Conservation (phyloP, 2,797 vertebrate genomes). For the Crocidura indochinensis region DNA sequence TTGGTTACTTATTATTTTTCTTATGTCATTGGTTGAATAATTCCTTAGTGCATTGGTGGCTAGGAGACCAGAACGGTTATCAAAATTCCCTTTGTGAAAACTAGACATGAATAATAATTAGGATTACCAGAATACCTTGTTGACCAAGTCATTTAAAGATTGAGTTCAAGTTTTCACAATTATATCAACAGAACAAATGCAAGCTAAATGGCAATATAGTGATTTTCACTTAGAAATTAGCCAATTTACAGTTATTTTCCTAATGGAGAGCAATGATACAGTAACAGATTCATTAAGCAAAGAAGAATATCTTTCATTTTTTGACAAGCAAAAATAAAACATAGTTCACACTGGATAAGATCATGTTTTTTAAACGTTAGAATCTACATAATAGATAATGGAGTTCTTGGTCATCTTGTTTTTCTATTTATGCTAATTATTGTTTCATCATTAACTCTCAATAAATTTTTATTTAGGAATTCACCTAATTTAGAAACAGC, state of each 20-base stretch:
- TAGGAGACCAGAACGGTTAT: slow-evolving; percentile 32
- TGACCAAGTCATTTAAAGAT: slow-evolving; percentile 51
- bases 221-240: slow-evolving; percentile 53
- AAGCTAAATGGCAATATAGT: slow-evolving; percentile 51
- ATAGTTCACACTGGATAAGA: slow-evolving; percentile 75
- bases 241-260: slow-evolving; percentile 53
- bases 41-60: slow-evolving; percentile 55
- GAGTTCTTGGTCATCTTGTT: slow-evolving; percentile 72
- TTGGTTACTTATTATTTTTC: slow-evolving; percentile 63
- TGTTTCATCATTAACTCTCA: slow-evolving; percentile 77
- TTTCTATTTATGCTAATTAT: slow-evolving; percentile 80
- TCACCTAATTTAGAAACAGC: slow-evolving; percentile 72
- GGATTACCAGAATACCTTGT: slow-evolving; percentile 37
- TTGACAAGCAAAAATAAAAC: slow-evolving; percentile 71
- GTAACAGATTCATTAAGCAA: slow-evolving; percentile 66
- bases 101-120: slow-evolving; percentile 53
- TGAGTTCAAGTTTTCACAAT: slow-evolving; percentile 48
- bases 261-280: slow-evolving; percentile 59
- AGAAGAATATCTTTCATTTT: slow-evolving; percentile 75
- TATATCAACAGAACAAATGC: slow-evolving; percentile 64
- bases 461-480: slow-evolving; percentile 83
- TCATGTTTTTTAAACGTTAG: slow-evolving; percentile 61
- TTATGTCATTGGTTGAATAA: slow-evolving; percentile 55
- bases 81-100: slow-evolving; percentile 54
- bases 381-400: slow-evolving; percentile 75